phyloP scores from a whole-genome alignment of 2,888 invertebrate genomes.

The Harpalus rubripes region DNA sequence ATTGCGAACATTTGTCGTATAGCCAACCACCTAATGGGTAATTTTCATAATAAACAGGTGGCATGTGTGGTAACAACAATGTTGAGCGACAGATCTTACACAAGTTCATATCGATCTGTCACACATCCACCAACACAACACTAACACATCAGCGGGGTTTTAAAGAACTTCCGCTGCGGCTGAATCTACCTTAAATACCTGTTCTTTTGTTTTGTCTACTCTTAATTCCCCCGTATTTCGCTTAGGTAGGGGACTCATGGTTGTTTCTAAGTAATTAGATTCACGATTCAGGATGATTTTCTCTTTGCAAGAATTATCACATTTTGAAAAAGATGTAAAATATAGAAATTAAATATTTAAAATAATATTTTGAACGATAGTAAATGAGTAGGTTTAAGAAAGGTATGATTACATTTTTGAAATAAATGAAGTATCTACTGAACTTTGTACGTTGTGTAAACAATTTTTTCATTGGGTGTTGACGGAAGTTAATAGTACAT shows the following conservation, averaged over 20 bases:
- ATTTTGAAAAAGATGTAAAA: too few relatives aligned
- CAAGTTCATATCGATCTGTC: constrained; percentile 42
- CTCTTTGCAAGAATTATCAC: neutral
- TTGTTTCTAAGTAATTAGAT: constrained; percentile 60
- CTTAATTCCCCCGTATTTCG: constrained; percentile 59
- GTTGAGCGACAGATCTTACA: constrained; percentile 34
- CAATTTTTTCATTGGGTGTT: too few relatives aligned
- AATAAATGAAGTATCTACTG: too few relatives aligned
- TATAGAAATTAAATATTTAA: too few relatives aligned
- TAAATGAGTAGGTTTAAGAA: too few relatives aligned
- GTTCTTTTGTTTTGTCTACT: constrained; percentile 64
- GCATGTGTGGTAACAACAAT: constrained; percentile 20
- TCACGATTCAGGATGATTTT: neutral
- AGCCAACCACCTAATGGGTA: neutral
- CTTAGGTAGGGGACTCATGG: constrained; percentile 15
- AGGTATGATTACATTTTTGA: too few relatives aligned
- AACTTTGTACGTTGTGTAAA: too few relatives aligned
- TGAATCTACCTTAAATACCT: constrained; percentile 61
- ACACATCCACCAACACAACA: constrained; percentile 24
- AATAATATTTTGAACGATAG: too few relatives aligned
- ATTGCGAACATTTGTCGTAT: constrained; percentile 8
- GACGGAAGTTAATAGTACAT: too few relatives aligned
- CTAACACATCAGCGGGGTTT: constrained; percentile 14
- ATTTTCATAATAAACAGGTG: constrained; percentile 32
- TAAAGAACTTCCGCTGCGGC: constrained; percentile 29